These are phyloP conservation scores for Sus cebifrons DNA, from an alignment of 2,797 vertebrate species.

Conservation along the genomic window DNA sequence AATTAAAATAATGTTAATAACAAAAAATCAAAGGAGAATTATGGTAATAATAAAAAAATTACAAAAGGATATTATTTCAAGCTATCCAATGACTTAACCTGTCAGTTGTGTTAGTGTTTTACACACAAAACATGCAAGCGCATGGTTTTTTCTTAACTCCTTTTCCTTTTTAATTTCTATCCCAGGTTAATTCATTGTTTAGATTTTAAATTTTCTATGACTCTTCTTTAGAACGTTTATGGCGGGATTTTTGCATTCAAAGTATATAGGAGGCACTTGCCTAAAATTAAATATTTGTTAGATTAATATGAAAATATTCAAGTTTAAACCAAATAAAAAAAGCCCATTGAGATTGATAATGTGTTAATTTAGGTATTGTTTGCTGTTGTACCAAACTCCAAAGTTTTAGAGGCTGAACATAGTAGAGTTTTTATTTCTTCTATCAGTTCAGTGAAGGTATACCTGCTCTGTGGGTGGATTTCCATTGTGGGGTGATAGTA, in stretches of 20 bases:
- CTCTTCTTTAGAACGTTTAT: conserved; percentile 61
- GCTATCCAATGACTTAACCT: not conserved
- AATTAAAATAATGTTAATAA: conserved; percentile 55
- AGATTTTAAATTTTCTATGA: conserved; percentile 15
- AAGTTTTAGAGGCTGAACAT: not conserved
- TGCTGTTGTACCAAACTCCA: not conserved
- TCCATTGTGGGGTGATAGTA: not conserved
- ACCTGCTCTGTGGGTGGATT: not conserved
- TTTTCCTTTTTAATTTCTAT: not conserved
- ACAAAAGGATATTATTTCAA: conserved; percentile 43
- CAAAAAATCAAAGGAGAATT: not conserved
- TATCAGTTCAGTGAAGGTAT: not conserved
- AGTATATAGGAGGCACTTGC: not conserved
- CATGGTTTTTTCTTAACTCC: conserved; percentile 14
- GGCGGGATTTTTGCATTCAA: conserved; percentile 36
- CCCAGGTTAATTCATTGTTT: conserved; percentile 21
- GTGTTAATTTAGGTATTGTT: conserved; percentile 13
- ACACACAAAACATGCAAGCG: conserved; percentile 14
- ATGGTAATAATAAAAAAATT: conserved; percentile 24
- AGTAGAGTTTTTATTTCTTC: not conserved
- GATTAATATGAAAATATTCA: conserved; percentile 25
- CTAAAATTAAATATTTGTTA: conserved; percentile 49
- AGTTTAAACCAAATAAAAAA: not conserved
- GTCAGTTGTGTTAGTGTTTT: conserved; percentile 35
- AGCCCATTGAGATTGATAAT: not conserved